Evolutionary conservation across 2,797 vertebrate species (phyloP).

Genomic region (Dendrocincla tyrannina): DNA sequence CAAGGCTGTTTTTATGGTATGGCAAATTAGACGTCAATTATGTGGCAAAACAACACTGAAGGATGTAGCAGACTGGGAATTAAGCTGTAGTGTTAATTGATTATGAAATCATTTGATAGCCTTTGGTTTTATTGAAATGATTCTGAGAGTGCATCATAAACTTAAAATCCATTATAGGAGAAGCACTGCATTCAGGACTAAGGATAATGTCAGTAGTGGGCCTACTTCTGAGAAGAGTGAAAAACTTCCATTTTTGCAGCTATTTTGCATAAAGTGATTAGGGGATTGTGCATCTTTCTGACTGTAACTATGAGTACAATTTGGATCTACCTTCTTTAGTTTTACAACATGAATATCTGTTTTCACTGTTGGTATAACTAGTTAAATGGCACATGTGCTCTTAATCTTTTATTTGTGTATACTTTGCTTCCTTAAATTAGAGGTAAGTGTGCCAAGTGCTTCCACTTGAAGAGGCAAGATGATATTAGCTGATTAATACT

Average conservation of each 20-base stretch:
- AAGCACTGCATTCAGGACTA: neutral
- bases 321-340: neutral
- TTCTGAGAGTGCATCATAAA: slow-evolving; percentile 34
- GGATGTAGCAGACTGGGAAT: slow-evolving; percentile 38
- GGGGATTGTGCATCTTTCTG: neutral
- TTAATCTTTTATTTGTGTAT: neutral
- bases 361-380: neutral
- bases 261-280: neutral
- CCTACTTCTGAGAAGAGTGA: neutral
- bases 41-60: slow-evolving; percentile 34
- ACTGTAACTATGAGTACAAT: neutral
- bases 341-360: neutral
- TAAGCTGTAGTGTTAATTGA: slow-evolving; percentile 64
- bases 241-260: neutral
- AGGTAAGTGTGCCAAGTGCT: neutral
- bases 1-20: slow-evolving; percentile 4
- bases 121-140: slow-evolving; percentile 36
- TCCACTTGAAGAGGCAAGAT: neutral
- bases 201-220: neutral
- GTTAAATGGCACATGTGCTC: neutral
- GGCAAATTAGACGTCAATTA: slow-evolving; percentile 52
- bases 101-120: slow-evolving; percentile 63
- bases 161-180: slow-evolving; percentile 21
- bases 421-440: neutral
- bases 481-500: neutral